Percentiles rank a stretch among this genome's conserved stretches.
phyloP scores from a whole-genome alignment of 2,797 vertebrate species.

The Lagocephalus sceleratus region DNA sequence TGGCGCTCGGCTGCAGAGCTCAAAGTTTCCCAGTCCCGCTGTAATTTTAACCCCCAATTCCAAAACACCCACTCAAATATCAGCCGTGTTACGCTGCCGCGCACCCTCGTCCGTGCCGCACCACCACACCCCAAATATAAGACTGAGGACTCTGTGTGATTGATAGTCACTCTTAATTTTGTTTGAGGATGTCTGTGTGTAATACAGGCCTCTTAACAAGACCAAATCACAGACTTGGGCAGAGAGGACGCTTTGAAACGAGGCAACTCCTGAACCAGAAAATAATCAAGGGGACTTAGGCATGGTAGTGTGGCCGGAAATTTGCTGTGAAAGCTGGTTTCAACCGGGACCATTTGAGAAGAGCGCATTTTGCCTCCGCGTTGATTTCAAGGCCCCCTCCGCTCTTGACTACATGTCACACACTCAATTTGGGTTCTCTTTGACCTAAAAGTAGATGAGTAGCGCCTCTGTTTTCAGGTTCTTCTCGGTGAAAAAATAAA shows the following conservation, averaged over 20 bases:
- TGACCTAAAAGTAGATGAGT: conserved; percentile 64
- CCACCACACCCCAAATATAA: conserved; percentile 42
- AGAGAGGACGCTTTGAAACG: conserved; percentile 67
- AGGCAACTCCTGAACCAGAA: conserved; percentile 70
- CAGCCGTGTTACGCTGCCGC: conserved; percentile 18
- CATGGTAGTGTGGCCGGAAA: conserved; percentile 70
- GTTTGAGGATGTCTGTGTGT: conserved; percentile 38
- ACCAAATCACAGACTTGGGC: conserved; percentile 55
- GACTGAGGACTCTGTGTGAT: conserved; percentile 57
- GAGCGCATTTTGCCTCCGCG: conserved; percentile 54
- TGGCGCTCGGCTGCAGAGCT: conserved; percentile 1
- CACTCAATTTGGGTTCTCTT: conserved; percentile 60
- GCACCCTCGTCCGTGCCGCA: conserved; percentile 9
- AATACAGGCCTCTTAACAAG: conserved; percentile 64
- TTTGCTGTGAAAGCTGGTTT: conserved; percentile 71
- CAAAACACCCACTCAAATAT: conserved; percentile 49
- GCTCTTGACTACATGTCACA: conserved; percentile 50
- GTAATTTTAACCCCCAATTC: conserved; percentile 40
- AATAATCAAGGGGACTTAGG: conserved; percentile 75
- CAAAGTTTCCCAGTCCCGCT: conserved; percentile 33
- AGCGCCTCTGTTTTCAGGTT: conserved; percentile 61
- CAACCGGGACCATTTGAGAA: conserved; percentile 69
- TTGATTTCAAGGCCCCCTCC: conserved; percentile 40
- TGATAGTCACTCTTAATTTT: conserved; percentile 70
- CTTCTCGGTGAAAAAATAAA: conserved; percentile 51